Evolutionary conservation across 2,888 invertebrate genomes (phyloP).

Genomic region (Keiferia lycopersicella): DNA sequence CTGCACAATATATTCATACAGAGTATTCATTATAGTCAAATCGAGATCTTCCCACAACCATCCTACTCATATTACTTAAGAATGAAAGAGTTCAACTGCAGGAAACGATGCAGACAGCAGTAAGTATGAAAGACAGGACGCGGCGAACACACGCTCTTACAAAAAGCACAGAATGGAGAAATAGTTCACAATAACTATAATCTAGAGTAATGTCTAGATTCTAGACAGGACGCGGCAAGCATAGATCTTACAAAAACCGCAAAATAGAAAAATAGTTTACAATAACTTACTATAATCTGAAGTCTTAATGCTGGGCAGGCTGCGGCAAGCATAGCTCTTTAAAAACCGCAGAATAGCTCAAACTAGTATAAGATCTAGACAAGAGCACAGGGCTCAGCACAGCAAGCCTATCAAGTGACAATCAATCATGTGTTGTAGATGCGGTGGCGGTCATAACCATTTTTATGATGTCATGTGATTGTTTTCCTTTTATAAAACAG

Average conservation of each 20-base stretch:
- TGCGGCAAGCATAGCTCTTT: background rate
- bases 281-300: too few species aligned
- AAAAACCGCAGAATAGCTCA: background rate
- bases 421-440: slow-evolving; percentile 1
- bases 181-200: too few species aligned
- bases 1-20: too few species aligned
- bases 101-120: background rate
- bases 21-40: too few species aligned
- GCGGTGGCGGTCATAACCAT: background rate
- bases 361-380: background rate
- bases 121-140: background rate
- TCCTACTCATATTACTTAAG: too few species aligned
- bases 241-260: too few species aligned
- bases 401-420: slow-evolving; percentile 8
- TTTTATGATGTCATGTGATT: background rate
- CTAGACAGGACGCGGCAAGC: background rate
- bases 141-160: background rate
- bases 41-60: too few species aligned
- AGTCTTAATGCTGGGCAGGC: background rate
- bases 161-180: too few species aligned
- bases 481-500: too few species aligned
- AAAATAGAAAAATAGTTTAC: too few species aligned
- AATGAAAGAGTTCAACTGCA: background rate
- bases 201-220: background rate
- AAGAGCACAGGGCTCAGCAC: background rate